Evolutionary conservation across 2,888 invertebrate species (phyloP), one percentile per base, ranked within the genome.

Genomic region (Parnassius apollo): DNA sequence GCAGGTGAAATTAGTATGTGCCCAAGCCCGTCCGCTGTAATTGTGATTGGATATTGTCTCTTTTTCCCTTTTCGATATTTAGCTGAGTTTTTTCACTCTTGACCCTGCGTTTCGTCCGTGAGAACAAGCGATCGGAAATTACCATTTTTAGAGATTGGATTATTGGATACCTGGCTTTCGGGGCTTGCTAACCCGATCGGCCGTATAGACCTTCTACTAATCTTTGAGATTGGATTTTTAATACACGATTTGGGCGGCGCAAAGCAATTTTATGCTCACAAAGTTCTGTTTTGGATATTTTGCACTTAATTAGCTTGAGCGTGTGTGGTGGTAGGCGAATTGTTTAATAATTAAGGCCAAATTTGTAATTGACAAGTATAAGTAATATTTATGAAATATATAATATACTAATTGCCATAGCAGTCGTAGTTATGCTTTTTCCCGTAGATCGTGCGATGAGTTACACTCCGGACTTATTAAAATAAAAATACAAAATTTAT

Each of bases 111-210:
- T 84, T 83, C 81, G 81, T 82, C 80, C 88, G 88, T 89, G 90
- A 89, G 91, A 89, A 88, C 83, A 78, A 73, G 76, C 77, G 75
- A 68, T 79, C 75, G 74, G 79, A 86, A 89, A 91, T 91, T 90
- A 91, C 89, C 89, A 91, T 91, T 88, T 91, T 90, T 88, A 88
- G 87, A 83, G 85, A 83, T 83, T 78, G 89, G 91, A 87, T 89
- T 89, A 90, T 85, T 75, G 76, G 78, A 74, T 77, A 73, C 75
- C 76, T 75, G 74, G 71, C 69, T 77, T 81, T 83, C 81, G 77
- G 76, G 75, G 78, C 81, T 81, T 82, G 76, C 76, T 74, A 75
- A 80, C 74, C 75, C 75, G 12, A 42, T 45, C 77, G 77, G 77
- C 77, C 76, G 75, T 72, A 83, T 82, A 81, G 83, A 76, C 78